These are phyloP conservation scores for Pandemis corylana DNA, from an alignment of 2,888 invertebrate species.

Conservation along the genomic window DNA sequence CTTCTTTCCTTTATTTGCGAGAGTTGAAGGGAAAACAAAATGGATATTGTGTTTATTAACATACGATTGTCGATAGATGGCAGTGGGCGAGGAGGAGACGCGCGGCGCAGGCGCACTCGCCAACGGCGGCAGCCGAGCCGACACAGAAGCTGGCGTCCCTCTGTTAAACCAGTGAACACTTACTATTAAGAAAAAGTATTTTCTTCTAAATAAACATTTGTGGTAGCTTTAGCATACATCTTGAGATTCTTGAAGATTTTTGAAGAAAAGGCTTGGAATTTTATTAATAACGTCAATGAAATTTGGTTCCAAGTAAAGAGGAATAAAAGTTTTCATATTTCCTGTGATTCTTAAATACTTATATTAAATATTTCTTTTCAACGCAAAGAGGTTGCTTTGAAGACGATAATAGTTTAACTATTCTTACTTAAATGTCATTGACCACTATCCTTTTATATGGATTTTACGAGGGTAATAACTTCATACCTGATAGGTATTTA, in stretches of 20 bases:
- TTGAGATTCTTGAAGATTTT: not conserved
- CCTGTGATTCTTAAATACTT: not conserved
- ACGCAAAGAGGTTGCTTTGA: not conserved
- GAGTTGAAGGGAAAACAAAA: not conserved
- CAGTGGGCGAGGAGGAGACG: conserved; percentile 45
- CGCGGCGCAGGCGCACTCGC: conserved; percentile 54
- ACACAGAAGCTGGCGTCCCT: conserved; percentile 47
- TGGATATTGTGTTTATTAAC: not conserved
- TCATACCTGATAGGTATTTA: not conserved
- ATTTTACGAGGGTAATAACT: not conserved
- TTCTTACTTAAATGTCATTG: not conserved
- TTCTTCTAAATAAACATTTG: conserved; percentile 10
- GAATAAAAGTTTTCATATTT: not conserved
- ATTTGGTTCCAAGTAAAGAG: not conserved
- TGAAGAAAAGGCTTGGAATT: not conserved
- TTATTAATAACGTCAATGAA: not conserved
- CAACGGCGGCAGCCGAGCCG: conserved; percentile 49
- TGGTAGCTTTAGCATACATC: conserved; percentile 7
- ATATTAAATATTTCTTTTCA: too few relatives aligned
- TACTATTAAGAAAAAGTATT: not conserved
- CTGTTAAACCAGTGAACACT: conserved; percentile 49
- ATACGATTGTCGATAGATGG: conserved; percentile 29
- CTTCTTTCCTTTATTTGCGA: not conserved
- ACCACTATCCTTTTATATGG: not conserved
- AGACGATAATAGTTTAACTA: not conserved